A percentile compares a stretch with the other conserved stretches of the same genome.
phyloP scores from a whole-genome alignment of 2,888 invertebrate genomes.

The Petrolisthes manimaculis region DNA sequence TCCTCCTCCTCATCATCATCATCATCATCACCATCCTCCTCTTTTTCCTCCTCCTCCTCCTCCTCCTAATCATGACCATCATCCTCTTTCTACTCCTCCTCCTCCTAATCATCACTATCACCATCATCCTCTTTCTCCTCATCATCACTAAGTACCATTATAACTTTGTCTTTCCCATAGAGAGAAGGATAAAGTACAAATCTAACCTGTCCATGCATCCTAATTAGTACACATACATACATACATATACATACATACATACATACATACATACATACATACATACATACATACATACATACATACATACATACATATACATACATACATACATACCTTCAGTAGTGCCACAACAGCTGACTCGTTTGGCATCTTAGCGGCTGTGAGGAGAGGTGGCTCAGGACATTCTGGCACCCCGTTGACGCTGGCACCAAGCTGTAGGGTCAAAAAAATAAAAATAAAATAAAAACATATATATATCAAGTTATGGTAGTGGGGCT shows the following conservation, averaged over 20 bases:
- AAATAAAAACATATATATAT: not conserved
- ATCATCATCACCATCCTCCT: slow-evolving; percentile 13
- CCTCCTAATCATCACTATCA: not conserved
- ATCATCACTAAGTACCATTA: too few relatives aligned
- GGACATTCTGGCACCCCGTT: slow-evolving; percentile 17
- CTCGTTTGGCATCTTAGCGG: slow-evolving; percentile 36
- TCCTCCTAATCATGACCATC: not conserved
- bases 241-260: not conserved
- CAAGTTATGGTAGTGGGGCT: not conserved
- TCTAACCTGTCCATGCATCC: too few relatives aligned
- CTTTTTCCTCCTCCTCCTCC: too few relatives aligned
- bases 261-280: slow-evolving; percentile 17
- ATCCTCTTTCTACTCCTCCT: not conserved
- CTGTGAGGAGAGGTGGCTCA: slow-evolving; percentile 48
- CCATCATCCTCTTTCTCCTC: not conserved
- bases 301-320: not conserved
- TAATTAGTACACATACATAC: too few relatives aligned
- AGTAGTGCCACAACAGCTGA: slow-evolving; percentile 39
- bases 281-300: not conserved
- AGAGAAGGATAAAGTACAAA: too few relatives aligned
- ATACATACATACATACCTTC: slow-evolving; percentile 29
- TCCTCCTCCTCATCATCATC: not conserved
- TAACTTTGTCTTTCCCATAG: too few relatives aligned
- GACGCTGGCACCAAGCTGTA: slow-evolving; percentile 43
- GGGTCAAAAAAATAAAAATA: not conserved